Evolutionary conservation across 2,888 invertebrate genomes (phyloP), one percentile per base, ranked within the genome.

Genomic region (Carabus problematicus): DNA sequence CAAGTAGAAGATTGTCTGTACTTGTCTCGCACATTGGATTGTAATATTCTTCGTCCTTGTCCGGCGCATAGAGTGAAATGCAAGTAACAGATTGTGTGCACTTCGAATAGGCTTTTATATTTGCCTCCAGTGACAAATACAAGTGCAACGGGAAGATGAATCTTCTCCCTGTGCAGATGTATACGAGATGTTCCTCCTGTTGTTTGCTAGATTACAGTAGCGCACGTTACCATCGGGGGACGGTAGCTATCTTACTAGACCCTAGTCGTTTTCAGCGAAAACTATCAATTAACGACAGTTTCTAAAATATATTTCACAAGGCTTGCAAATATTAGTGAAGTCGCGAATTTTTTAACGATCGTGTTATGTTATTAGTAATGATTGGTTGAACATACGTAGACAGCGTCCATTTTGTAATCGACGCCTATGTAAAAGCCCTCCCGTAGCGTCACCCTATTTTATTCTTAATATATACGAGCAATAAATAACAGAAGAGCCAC

Each of bases 401-500:
- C 29, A 29, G 29, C 2, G 29, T 3, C 29, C 29, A 29, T 29
- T 29, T 29, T 29, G 29, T 6, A 29, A 29, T 29, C 29, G 29
- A 45, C 45, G 3, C 45, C 45, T 6, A n/a, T 6, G n/a, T n/a
- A n/a, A n/a, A 14, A 45, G 14, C 14, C n/a, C n/a, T n/a, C n/a
- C n/a, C 1, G n/a, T 12, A 6, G 45, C 45, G n/a, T 1, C 45
- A n/a, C 12, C 18, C 61, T 47, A 16, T 29, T 61, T 61, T 42
- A 45, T 61, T 61, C 61, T 61, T 61, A 61, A 61, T 61, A 61
- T 61, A 61, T 61, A 61, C 61, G n/a, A 29, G 61, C 61, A 8
- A 61, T 61, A 61, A 61, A 61, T 61, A 29, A 61, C 61, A 7
- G 14, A 29, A 3, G 29, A 29, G 6, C 29, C 29, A 29, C 29